Base-by-base conservation (phyloP, 2,797 vertebrate genomes). In the Pipistrellus nathusii region DNA sequence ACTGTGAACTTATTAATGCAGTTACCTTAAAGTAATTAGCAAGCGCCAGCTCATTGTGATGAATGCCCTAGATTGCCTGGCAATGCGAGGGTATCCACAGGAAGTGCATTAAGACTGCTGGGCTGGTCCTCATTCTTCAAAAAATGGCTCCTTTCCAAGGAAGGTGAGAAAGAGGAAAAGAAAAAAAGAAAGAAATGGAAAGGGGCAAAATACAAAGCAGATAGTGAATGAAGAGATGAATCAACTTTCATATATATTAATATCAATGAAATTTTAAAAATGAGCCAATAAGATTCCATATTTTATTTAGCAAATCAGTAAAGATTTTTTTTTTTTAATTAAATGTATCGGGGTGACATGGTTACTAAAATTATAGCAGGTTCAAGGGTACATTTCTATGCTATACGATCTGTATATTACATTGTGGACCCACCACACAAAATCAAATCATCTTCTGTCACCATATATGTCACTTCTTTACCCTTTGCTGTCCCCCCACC, bases 11-110 rank as follows among this genome's bases (percentile, higher is more conserved):
- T 89, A 96, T 85, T 93, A 93, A 86, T 85, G 84, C 90, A 89
- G 66, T 88, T 94, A 87, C 86, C 44, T 96, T 94, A 80, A 92
- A 86, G 93, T 88, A 96, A 97, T 96, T 89, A 96, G 20, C 76
- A 46, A 82, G 92, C 51, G 35, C 57, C 85, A 44, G 27, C 66
- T 83, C 66, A 75, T 44, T 59, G 32, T 83, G 78, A 23, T 18
- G 71, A 94, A 64, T 51, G 46, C 95, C 69, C 11, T 3, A 41
- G 93, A 48, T 85, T 46, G 77, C 71, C 91, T 88, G 64, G 69
- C 88, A 69, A 93, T 64, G 48, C 69, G 71, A 82, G 83, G 30
- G 38, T n/a, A 76, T 80, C 64, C 66, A 13, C 59, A 17, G 32
- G 62, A 93, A 88, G 68, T 20, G 38, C 18, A 41, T 59, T 23